These are phyloP conservation scores for Festucalex cinctus DNA, from an alignment of 2,113 vertebrate species.

Conservation along the genomic window DNA sequence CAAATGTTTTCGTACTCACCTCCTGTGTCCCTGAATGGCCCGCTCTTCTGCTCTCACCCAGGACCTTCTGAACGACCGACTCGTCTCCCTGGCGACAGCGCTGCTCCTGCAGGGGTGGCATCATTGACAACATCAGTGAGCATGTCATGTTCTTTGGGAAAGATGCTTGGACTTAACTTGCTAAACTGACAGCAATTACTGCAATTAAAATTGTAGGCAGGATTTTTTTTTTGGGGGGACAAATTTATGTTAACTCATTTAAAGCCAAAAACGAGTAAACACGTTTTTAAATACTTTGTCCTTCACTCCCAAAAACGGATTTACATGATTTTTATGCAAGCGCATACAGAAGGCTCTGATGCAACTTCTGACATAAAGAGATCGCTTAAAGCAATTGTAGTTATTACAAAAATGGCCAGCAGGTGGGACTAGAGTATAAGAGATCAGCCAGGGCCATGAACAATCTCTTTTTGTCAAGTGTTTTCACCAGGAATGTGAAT, in stretches of 20 bases:
- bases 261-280: too few relatives aligned
- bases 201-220: neutral
- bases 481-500: too few relatives aligned
- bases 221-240: neutral
- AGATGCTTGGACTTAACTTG: neutral
- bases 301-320: too few relatives aligned
- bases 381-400: too few relatives aligned
- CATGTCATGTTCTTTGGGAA: neutral
- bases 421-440: too few relatives aligned
- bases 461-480: too few relatives aligned
- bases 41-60: slow-evolving; percentile 68
- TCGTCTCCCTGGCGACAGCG: slow-evolving; percentile 81
- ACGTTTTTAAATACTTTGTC: too few relatives aligned
- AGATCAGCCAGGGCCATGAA: too few relatives aligned
- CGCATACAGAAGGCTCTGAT: too few relatives aligned
- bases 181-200: neutral
- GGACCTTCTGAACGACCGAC: slow-evolving; percentile 70
- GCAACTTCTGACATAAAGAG: too few relatives aligned
- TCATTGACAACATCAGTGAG: slow-evolving; percentile 35
- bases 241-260: neutral
- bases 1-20: slow-evolving; percentile 64
- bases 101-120: slow-evolving; percentile 77
- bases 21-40: slow-evolving; percentile 70
- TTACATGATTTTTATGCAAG: too few relatives aligned
- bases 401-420: too few relatives aligned